Percentiles rank a stretch among this genome's conserved stretches.
phyloP scores from a whole-genome alignment of 2,888 invertebrate genomes.

The Agriopis leucophaearia region DNA sequence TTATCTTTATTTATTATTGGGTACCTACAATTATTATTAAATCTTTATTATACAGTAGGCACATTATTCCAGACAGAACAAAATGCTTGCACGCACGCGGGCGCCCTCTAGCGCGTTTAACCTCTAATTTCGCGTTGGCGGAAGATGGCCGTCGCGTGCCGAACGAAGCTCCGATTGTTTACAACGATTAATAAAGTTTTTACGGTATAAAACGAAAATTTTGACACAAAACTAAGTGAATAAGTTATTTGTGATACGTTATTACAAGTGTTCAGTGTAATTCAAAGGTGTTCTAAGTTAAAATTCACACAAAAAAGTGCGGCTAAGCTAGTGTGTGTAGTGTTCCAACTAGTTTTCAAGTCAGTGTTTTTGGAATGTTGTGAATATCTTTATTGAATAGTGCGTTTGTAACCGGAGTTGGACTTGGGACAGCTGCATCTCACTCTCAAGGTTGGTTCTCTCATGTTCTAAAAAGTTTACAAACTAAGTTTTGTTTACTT shows the following conservation, averaged over 20 bases:
- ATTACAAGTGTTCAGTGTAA: conserved; percentile 56
- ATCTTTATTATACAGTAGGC: too few relatives aligned
- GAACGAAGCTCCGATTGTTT: conserved; percentile 82
- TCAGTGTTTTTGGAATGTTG: conserved; percentile 82
- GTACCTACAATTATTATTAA: too few relatives aligned
- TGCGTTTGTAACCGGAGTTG: conserved; percentile 67
- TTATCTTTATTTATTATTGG: too few relatives aligned
- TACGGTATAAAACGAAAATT: conserved; percentile 60
- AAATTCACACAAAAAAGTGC: conserved; percentile 78
- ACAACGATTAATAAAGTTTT: conserved; percentile 78
- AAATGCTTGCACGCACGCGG: conserved; percentile 44
- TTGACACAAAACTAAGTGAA: conserved; percentile 60
- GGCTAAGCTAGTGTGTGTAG: conserved; percentile 44
- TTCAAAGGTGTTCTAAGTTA: conserved; percentile 60
- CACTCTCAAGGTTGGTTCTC: conserved; percentile 68
- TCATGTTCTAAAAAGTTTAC: conserved; percentile 65
- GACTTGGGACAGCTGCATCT: conserved; percentile 61
- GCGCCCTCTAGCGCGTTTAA: conserved; percentile 73
- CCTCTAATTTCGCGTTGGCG: conserved; percentile 76
- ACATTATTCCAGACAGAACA: background rate
- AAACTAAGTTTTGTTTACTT: conserved; percentile 81
- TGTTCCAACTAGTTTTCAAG: conserved; percentile 77
- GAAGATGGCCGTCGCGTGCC: conserved; percentile 85
- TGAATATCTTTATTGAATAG: conserved; percentile 80
- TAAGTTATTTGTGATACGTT: conserved; percentile 57